phyloP scores from a whole-genome alignment of 2,888 invertebrate genomes.

The Pachycephus smyrnensis region DNA sequence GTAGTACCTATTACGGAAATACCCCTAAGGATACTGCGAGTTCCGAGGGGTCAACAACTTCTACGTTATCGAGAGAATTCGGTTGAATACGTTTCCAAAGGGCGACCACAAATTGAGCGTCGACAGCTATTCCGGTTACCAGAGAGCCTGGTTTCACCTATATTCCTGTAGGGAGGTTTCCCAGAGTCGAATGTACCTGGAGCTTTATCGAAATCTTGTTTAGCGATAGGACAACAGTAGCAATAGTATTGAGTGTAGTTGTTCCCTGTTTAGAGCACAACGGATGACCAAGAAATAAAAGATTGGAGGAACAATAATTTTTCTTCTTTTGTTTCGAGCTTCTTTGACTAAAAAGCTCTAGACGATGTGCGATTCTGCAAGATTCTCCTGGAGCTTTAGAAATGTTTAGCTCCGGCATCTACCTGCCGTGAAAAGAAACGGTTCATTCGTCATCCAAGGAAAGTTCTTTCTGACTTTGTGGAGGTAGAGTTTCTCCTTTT shows the following conservation, averaged over 20 bases:
- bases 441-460: not conserved
- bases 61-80: constrained; percentile 12
- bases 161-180: not conserved
- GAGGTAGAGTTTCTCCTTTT: not conserved
- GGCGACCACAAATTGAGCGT: not conserved
- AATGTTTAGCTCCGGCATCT: not conserved
- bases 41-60: constrained; percentile 9
- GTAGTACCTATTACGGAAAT: not conserved
- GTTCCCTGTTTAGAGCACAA: not conserved
- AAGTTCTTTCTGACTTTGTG: not conserved
- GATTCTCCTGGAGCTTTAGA: not conserved
- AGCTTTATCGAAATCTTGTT: not conserved
- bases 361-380: not conserved
- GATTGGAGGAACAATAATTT: not conserved
- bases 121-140: not conserved
- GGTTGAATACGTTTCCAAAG: constrained; percentile 3
- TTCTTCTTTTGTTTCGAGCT: not conserved
- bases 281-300: no score
- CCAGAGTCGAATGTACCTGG: not conserved
- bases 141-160: not conserved
- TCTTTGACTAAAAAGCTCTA: not conserved
- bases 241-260: not conserved
- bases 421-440: not conserved
- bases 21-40: constrained; percentile 4
- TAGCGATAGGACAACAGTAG: not conserved